phyloP scores from a whole-genome alignment of 2,888 invertebrate species.

The Mamestra brassicae region DNA sequence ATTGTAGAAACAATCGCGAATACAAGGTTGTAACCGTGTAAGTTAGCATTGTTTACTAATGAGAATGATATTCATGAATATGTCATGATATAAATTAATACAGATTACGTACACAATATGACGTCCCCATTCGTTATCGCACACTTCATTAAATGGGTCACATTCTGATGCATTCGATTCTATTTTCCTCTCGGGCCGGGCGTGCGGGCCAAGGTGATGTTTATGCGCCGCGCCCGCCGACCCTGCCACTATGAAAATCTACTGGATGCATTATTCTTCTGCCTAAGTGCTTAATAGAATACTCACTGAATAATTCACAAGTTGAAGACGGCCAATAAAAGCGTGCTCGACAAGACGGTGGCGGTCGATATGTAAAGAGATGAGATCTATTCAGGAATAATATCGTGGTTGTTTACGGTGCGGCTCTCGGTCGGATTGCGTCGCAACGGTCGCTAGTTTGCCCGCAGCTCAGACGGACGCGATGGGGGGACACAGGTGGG shows the following conservation, averaged over 20 bases:
- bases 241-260: constrained; percentile 81
- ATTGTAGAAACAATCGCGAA: constrained; percentile 44
- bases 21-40: constrained; percentile 41
- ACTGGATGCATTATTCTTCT: constrained; percentile 86
- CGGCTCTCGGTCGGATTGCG: constrained; percentile 76
- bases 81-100: constrained; percentile 46
- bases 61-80: constrained; percentile 24
- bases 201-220: constrained; percentile 79
- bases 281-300: constrained; percentile 86
- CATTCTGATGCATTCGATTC: constrained; percentile 68
- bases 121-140: constrained; percentile 48
- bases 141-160: constrained; percentile 67
- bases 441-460: constrained; percentile 76
- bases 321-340: constrained; percentile 85
- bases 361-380: constrained; percentile 85
- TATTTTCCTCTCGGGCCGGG: constrained; percentile 67
- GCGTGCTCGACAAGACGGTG: constrained; percentile 83
- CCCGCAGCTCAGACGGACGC: constrained; percentile 78
- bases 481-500: constrained; percentile 80
- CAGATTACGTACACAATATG: constrained; percentile 44
- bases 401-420: constrained; percentile 82
- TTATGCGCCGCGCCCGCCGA: constrained; percentile 75
- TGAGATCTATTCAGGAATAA: constrained; percentile 86
- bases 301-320: constrained; percentile 86
- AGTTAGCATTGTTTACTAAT: constrained; percentile 46